phyloP scores from a whole-genome alignment of 2,888 invertebrate genomes.

The Cantharis flavilabris region DNA sequence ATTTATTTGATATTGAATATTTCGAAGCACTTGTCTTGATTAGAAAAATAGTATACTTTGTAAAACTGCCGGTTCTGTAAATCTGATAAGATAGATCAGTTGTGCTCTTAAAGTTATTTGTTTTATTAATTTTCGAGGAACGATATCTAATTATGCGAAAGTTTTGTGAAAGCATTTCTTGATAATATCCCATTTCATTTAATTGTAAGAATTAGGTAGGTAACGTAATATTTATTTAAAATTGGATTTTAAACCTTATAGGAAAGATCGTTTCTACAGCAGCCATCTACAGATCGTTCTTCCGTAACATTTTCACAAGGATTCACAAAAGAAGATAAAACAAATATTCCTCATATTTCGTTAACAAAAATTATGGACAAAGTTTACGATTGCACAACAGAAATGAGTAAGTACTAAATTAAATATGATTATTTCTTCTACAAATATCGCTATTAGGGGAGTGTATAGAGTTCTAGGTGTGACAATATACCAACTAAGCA shows the following conservation, averaged over 20 bases:
- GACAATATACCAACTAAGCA: no score
- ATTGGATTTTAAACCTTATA: slow-evolving; percentile 30
- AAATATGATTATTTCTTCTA: no score
- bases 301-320: slow-evolving; percentile 75
- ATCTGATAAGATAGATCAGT: neutral
- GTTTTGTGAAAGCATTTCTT: neutral
- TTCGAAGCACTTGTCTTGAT: slow-evolving; percentile 29
- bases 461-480: no score
- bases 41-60: slow-evolving; percentile 14
- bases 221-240: neutral
- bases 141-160: neutral
- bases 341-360: slow-evolving; percentile 29
- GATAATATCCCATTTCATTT: neutral
- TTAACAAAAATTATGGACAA: slow-evolving; percentile 42
- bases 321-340: slow-evolving; percentile 45
- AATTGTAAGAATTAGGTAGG: neutral
- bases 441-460: no score
- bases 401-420: neutral
- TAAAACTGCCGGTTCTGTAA: neutral
- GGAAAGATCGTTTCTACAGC: slow-evolving; percentile 67
- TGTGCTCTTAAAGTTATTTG: neutral
- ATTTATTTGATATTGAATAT: slow-evolving; percentile 29
- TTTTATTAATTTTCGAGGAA: neutral
- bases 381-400: slow-evolving; percentile 19
- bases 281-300: slow-evolving; percentile 70